Evolutionary conservation across 2,113 vertebrate genomes (phyloP).

Genomic region (Pardalotus punctatus): DNA sequence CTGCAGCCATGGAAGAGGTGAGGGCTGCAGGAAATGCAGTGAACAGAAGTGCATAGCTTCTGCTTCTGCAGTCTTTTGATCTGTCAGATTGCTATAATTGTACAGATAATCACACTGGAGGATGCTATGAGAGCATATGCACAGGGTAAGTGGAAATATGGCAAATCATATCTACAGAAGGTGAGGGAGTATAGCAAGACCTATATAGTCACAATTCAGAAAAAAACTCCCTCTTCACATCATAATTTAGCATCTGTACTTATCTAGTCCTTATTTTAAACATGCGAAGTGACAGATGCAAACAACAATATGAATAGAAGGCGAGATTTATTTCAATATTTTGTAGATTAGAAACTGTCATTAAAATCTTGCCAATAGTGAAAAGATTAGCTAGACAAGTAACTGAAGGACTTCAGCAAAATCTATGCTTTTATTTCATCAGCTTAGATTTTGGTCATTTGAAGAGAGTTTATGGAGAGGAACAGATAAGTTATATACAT

Average conservation of each 20-base stretch:
- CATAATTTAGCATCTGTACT: neutral
- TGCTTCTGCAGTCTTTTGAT: neutral
- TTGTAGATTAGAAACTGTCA: neutral
- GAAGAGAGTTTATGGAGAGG: neutral
- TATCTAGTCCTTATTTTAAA: conserved; percentile 1
- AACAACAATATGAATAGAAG: conserved; percentile 1
- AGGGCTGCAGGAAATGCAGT: neutral
- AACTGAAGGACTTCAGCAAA: neutral
- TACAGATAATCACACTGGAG: neutral
- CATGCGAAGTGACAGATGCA: conserved; percentile 12
- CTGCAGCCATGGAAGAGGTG: neutral
- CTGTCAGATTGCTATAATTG: neutral
- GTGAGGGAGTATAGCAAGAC: neutral
- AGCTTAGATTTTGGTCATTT: neutral
- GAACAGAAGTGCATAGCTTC: neutral
- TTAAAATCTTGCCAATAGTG: neutral
- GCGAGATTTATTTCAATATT: neutral
- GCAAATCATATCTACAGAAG: neutral
- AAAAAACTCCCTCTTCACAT: neutral
- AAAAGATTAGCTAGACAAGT: conserved; percentile 1
- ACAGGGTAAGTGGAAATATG: neutral
- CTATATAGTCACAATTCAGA: neutral
- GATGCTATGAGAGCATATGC: neutral
- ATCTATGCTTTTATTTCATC: neutral
- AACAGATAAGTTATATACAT: neutral